These are phyloP conservation scores for Trissoscelio sp. DNA, from an alignment of 2,888 invertebrate species.

Conservation along the genomic window DNA sequence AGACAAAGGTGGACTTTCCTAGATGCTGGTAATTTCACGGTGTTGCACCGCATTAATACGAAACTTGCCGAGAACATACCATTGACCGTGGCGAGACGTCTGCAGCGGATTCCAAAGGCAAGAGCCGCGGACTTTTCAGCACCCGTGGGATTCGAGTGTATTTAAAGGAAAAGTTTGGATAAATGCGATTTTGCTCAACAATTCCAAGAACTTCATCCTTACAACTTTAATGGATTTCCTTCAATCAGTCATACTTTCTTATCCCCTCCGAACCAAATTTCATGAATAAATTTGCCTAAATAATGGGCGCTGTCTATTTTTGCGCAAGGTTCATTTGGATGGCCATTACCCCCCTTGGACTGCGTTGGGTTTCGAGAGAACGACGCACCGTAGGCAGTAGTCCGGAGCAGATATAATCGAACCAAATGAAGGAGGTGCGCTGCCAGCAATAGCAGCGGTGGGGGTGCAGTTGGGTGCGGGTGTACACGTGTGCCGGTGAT, in stretches of 20 bases:
- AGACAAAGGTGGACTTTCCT: slow-evolving; percentile 65
- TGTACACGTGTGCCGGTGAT: slow-evolving; percentile 42
- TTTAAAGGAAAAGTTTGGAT: slow-evolving; percentile 69
- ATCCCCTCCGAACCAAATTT: slow-evolving; percentile 52
- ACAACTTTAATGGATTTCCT: slow-evolving; percentile 63
- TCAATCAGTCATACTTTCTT: slow-evolving; percentile 67
- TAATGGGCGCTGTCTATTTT: slow-evolving; percentile 49
- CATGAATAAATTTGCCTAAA: slow-evolving; percentile 68
- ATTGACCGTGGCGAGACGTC: slow-evolving; percentile 60
- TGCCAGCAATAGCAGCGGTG: slow-evolving; percentile 71
- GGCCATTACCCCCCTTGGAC: slow-evolving; percentile 17
- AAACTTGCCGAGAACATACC: slow-evolving; percentile 52
- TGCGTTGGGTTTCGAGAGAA: slow-evolving; percentile 34
- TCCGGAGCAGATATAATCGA: slow-evolving; percentile 76
- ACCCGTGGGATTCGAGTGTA: slow-evolving; percentile 69
- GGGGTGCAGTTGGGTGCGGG: neutral
- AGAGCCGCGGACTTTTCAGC: slow-evolving; percentile 68
- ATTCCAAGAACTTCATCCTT: slow-evolving; percentile 60
- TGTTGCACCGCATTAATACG: slow-evolving; percentile 78
- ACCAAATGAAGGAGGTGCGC: slow-evolving; percentile 79
- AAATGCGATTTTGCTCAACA: slow-evolving; percentile 66
- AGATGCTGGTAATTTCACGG: slow-evolving; percentile 79
- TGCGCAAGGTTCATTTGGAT: slow-evolving; percentile 39
- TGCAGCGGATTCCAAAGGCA: slow-evolving; percentile 41
- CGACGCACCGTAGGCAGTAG: slow-evolving; percentile 59